phyloP scores from a whole-genome alignment of 2,113 vertebrate species.

The Coryphaenoides rupestris region DNA sequence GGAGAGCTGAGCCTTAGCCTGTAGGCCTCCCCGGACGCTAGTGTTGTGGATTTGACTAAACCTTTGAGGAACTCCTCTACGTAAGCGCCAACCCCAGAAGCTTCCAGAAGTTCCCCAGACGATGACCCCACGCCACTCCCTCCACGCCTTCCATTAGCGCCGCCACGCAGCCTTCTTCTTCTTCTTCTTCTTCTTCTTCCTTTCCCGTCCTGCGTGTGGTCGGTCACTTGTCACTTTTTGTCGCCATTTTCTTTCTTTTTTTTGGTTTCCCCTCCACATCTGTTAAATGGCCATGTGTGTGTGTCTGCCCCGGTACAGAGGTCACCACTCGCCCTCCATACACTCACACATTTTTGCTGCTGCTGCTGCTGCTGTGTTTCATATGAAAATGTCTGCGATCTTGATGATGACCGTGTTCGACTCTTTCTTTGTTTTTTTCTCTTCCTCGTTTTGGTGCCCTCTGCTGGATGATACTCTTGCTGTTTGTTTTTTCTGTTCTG shows the following conservation, averaged over 20 bases:
- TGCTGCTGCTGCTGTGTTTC: conserved; percentile 53
- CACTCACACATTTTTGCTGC: conserved; percentile 4
- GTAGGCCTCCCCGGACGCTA: no score
- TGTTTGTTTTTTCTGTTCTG: conserved; percentile 52
- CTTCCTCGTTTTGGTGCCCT: conserved; percentile 44
- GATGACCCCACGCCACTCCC: no score
- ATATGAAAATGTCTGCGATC: conserved; percentile 59
- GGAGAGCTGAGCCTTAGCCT: no score
- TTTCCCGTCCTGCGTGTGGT: conserved; percentile 27
- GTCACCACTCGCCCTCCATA: conserved; percentile 35
- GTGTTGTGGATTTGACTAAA: no score
- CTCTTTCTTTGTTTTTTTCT: conserved; percentile 23
- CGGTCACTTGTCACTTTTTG: conserved; percentile 21
- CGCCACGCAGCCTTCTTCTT: no score
- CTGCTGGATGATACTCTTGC: conserved; percentile 58
- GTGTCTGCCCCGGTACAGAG: conserved; percentile 16
- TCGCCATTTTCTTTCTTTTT: no score
- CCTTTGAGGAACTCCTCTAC: no score
- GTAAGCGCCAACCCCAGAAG: no score
- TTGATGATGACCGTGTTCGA: conserved; percentile 57
- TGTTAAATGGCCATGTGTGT: neutral
- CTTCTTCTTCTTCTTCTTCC: no score
- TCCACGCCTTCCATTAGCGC: no score
- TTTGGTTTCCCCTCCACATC: neutral
- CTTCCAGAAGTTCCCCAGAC: no score